Base-by-base conservation (phyloP, 2,113 vertebrate species). In the Nesoenas mayeri region DNA sequence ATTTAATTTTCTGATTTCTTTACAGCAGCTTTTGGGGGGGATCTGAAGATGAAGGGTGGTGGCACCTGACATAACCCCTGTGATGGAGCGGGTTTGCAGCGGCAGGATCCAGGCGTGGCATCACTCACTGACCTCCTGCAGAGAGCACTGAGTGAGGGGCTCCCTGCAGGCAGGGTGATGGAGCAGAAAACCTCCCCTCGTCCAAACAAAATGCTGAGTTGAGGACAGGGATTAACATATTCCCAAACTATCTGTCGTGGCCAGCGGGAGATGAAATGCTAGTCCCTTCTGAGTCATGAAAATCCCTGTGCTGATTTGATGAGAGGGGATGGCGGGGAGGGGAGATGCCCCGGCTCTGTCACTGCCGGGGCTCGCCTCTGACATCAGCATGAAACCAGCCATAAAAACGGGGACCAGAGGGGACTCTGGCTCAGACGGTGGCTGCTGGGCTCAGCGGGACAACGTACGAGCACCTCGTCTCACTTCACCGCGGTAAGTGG, bases 341-440 rank as follows among this genome's bases (percentile, higher is more conserved):
- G 97, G 96, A 97, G 97, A 92, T 95, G 78, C 85, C 93, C 96
- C 57, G 48, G 67, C 51, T 91, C 65, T 67, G 72, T 96, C 95
- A 95, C 89, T 5, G 69, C 58, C 24, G 40, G 96, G 71, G 58
- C 72, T 88, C 57, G 83, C 60, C 85, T 91, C 85, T 97, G 97
- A 97, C 97, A 97, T 98, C 97, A 98, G 96, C 92, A 48, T 8
- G 0, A 36, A 94, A 21, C 31, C 38, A 11, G 64, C 93, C 80
- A 98, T 98, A 98, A 97, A 98, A 97, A 71, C 87, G 8, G 92
- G 25, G 5, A 7, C 4, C 8, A 6, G 79, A 42, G 81, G 82
- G 70, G 72, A 77, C 91, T 64, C 81, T 6, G 2, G 48, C 40
- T 60, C 93, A 61, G 4, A 24, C 15, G 3, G 75, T 5, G 2